Evolutionary conservation across 2,888 invertebrate species (phyloP).

Genomic region (Drosophila mayaguana): DNA sequence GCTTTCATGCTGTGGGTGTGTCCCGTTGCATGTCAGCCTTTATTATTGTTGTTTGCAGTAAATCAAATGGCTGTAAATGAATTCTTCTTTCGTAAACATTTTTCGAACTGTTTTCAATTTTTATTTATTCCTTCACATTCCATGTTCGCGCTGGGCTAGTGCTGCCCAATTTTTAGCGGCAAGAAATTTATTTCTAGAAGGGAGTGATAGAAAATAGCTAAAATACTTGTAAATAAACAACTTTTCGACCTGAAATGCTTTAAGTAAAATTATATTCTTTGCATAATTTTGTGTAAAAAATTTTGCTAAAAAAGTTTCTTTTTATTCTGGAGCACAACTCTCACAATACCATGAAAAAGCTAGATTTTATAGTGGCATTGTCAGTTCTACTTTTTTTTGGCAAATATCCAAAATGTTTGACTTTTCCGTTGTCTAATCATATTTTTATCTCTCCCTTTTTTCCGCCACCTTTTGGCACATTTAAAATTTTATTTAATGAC

Average conservation of each 20-base stretch:
- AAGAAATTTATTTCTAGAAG: neutral
- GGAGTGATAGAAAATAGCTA: neutral
- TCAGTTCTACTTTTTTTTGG: constrained; percentile 39
- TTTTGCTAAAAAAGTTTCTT: neutral
- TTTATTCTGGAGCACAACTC: neutral
- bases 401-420: constrained; percentile 62
- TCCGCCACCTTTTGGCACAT: constrained; percentile 29
- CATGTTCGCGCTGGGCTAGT: constrained; percentile 40
- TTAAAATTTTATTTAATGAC: constrained; percentile 39
- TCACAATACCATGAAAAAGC: neutral
- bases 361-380: constrained; percentile 9
- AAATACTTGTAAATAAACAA: neutral
- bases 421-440: constrained; percentile 44
- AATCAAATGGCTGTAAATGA: constrained; percentile 15
- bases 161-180: neutral
- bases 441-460: constrained; percentile 39
- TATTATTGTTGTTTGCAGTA: constrained; percentile 1
- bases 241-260: neutral
- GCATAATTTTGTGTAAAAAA: neutral
- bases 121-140: constrained; percentile 22
- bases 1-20: constrained; percentile 48
- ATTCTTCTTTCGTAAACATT: neutral
- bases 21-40: constrained; percentile 46
- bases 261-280: neutral
- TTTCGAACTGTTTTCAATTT: constrained; percentile 27